Evolutionary conservation across 2,797 vertebrate genomes (phyloP), one percentile per base, ranked within the genome.

Genomic region (Picus viridis): DNA sequence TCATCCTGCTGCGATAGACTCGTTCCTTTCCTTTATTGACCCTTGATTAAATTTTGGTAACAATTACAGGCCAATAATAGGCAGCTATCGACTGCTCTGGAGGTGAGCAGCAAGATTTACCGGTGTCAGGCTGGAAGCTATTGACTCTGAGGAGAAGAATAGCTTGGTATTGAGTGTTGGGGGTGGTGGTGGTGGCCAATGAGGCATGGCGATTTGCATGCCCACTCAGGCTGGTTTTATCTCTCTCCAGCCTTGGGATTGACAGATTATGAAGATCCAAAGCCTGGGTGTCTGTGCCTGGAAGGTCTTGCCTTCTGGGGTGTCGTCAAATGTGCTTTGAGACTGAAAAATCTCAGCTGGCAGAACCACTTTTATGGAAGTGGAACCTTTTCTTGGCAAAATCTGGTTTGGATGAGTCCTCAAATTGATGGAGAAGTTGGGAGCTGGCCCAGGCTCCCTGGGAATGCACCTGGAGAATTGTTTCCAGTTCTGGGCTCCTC

Each of bases 11-110:
- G 69, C 62, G 18, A 88, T 92, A 86, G 83, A 89, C 93, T 85
- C 49, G 84, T 90, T 92, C 89, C 70, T 88, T 80, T 83, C 32
- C 34, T 92, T 92, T 95, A 95, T 95, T 93, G 95, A 95, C 89
- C 68, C 82, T 85, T 96, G 94, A 95, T 96, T 95, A 94, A 93
- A 93, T 95, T 95, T 95, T 70, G 92, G 90, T 94, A 95, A 92
- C 94, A 93, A 89, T 95, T 95, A 93, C 92, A 77, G 84, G 47
- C 92, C 69, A 56, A 94, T 95, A 96, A 95, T 95, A 90, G 94
- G 94, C 94, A 92, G 89, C 45, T 80, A 96, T 96, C 87, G 95
- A 96, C 93, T 94, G 23, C 58, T 7, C 23, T 12, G 72, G 79
- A 74, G 94, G 84, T 83, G 93, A 89, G 88, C 67, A 80, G 61